Evolutionary conservation across 2,113 vertebrate genomes (phyloP).

Genomic region (Anas platyrhynchos): DNA sequence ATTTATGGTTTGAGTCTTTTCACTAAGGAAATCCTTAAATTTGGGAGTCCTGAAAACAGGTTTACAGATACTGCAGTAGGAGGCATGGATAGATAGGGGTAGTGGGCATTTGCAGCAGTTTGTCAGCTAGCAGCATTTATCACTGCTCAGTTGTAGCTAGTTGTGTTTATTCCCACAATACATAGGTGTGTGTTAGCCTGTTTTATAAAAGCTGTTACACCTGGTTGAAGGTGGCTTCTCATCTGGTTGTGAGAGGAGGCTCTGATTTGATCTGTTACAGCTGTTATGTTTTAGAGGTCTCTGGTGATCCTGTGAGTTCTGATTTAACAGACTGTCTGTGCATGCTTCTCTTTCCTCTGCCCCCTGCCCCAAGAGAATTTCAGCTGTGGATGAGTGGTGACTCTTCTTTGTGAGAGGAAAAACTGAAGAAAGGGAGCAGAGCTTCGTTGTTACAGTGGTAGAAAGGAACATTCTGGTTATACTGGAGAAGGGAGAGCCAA

Average conservation of each 20-base stretch:
- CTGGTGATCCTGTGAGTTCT: background rate
- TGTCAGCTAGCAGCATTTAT: background rate
- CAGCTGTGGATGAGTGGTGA: background rate
- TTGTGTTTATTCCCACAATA: background rate
- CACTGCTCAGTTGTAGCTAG: background rate
- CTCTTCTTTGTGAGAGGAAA: background rate
- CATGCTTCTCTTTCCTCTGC: background rate
- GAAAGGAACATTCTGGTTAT: background rate
- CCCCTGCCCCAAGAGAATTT: background rate
- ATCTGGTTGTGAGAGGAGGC: background rate
- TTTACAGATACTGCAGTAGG: background rate
- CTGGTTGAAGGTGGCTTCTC: background rate
- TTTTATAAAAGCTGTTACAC: background rate
- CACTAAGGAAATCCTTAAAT: background rate
- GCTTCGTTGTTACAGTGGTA: background rate
- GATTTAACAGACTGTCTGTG: background rate
- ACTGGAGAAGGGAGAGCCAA: background rate
- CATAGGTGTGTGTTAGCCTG: background rate
- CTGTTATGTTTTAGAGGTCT: background rate
- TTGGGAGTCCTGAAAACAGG: background rate
- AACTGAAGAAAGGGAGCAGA: background rate
- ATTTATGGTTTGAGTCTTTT: background rate
- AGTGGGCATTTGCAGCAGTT: background rate
- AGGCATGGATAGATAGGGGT: background rate
- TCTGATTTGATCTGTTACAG: background rate